Percentiles rank a stretch among this genome's conserved stretches.
These are phyloP conservation scores for Callimorpha dominula DNA, from an alignment of 2,888 invertebrate genomes.

Conservation along the genomic window DNA sequence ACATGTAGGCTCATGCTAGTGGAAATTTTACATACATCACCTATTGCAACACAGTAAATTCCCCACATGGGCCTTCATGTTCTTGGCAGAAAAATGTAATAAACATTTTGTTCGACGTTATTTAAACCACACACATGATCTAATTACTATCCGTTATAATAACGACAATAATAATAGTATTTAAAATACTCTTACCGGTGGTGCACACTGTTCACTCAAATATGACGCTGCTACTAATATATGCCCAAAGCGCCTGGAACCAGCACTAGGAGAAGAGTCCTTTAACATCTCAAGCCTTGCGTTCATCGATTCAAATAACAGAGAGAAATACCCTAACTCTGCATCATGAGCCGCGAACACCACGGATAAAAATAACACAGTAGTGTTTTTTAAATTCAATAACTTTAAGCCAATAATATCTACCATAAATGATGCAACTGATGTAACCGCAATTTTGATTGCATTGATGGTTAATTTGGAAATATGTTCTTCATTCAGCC, in stretches of 20 bases:
- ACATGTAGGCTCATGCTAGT: no score
- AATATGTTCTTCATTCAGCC: conserved; percentile 45
- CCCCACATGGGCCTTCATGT: no score
- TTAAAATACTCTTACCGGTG: conserved; percentile 55
- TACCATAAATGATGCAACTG: conserved; percentile 49
- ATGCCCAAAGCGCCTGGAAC: conserved; percentile 66
- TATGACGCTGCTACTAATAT: conserved; percentile 62
- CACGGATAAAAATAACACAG: conserved; percentile 51
- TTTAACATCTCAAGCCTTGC: conserved; percentile 59
- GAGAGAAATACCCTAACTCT: conserved; percentile 63
- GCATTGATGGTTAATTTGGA: conserved; percentile 38
- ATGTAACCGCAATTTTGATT: conserved; percentile 33
- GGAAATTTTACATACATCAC: no score
- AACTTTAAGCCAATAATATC: conserved; percentile 57
- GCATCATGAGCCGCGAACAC: conserved; percentile 66
- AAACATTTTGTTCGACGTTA: no score
- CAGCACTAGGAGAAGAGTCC: conserved; percentile 44
- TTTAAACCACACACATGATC: no score
- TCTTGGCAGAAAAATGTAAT: no score
- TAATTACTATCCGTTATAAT: no score
- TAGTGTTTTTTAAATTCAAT: conserved; percentile 34
- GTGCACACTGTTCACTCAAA: conserved; percentile 65
- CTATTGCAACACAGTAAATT: no score
- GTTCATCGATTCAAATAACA: conserved; percentile 67
- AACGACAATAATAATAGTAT: no score